phyloP scores from a whole-genome alignment of 2,797 vertebrate species.

The Acrossocheilus wenchowensis region DNA sequence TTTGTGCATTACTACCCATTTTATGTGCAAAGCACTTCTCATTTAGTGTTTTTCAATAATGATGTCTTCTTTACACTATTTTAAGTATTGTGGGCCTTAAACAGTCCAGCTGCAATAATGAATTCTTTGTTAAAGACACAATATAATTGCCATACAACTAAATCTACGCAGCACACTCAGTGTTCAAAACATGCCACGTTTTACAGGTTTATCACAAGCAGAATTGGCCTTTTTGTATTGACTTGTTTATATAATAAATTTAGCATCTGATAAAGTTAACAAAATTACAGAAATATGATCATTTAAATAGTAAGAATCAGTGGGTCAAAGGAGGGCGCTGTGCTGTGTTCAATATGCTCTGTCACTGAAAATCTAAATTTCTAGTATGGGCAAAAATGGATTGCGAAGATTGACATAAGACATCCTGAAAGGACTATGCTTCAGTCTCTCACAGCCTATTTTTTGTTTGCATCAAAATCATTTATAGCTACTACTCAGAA shows the following conservation, averaged over 20 bases:
- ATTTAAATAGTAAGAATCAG: not conserved
- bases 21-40: slow-evolving; percentile 9
- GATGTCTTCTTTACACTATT: slow-evolving; percentile 21
- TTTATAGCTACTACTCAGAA: not conserved
- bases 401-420: not conserved
- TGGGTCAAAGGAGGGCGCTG: not conserved
- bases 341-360: not conserved
- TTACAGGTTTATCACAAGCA: not conserved
- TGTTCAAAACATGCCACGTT: not conserved
- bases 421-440: not conserved
- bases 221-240: not conserved
- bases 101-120: slow-evolving; percentile 44
- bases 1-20: slow-evolving; percentile 60
- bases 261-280: not conserved
- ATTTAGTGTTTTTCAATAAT: slow-evolving; percentile 22
- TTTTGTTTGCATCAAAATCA: not conserved
- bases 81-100: slow-evolving; percentile 21
- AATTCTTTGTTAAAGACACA: not conserved
- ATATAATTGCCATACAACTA: slow-evolving; percentile 5
- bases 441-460: not conserved
- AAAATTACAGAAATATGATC: not conserved
- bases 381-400: not conserved
- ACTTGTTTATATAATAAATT: not conserved
- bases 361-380: not conserved
- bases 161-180: not conserved